Conservation (phyloP, 2,113 vertebrate genomes). For the Micromys minutus region DNA sequence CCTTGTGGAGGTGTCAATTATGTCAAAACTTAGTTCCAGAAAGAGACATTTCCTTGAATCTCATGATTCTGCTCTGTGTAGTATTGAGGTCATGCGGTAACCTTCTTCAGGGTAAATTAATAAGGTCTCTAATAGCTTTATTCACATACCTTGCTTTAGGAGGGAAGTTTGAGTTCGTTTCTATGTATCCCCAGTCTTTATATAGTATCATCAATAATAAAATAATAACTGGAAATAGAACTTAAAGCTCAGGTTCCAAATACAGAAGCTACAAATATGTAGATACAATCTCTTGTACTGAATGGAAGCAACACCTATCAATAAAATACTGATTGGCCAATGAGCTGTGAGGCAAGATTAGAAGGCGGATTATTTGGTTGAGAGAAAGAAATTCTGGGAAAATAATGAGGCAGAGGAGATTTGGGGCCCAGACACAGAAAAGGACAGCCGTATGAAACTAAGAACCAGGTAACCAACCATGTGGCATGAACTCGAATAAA, state of each 20-base stretch:
- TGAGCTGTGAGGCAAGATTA: no score
- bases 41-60: neutral
- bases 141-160: neutral
- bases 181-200: neutral
- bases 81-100: neutral
- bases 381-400: no score
- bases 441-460: no score
- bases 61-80: neutral
- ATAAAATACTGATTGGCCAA: no score
- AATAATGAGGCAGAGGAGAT: no score
- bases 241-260: neutral
- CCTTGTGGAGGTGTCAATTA: neutral
- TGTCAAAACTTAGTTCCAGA: neutral
- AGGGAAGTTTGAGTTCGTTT: neutral
- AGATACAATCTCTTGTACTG: no score
- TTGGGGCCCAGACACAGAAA: no score
- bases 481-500: no score
- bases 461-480: no score
- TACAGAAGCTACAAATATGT: neutral
- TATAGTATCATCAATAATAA: neutral
- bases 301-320: no score
- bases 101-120: neutral
- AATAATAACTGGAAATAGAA: neutral
- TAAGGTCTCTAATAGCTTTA: neutral
- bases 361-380: no score